Base-by-base conservation (phyloP, 1,140 invertebrate species). In the Bombus affinis region DNA sequence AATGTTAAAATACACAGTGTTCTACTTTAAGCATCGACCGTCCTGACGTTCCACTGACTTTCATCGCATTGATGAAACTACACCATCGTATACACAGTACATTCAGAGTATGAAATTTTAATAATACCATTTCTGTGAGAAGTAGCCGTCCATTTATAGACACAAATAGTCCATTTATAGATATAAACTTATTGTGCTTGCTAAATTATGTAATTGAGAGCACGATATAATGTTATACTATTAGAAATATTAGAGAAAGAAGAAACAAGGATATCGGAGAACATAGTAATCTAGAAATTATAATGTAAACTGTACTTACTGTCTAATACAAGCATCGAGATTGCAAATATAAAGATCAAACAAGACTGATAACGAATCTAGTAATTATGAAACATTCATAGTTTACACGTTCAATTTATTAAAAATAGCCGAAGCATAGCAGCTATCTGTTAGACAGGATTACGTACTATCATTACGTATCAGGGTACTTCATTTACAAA, bases 11-110 rank as follows among this genome's bases (percentile, higher is more conserved):
- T 42, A 66, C 28, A 66, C 62, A 66, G 37, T 32, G 37, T 44
- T 66, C 76, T 78, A 44, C 76, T 78, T 78, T 78, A 78, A 78
- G 59, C 76, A 65, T 78, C 59, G 76, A 66, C 76, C 44, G 57
- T 32, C 13, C 42, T n/a, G 8, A 72, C 28, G 39, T 72, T 72
- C 37, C 28, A 35, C 73, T 57, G 53, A 37, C 74, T 57, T 10
- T 57, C 32, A 35, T 75, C 37, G n/a, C 32, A 28, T n/a, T 59
- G 32, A 75, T 39, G 73, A 75, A 53, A 10, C 35, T 59, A 57
- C 6, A 39, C 42, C 42, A 22, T 9, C 39, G 13, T 44, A 53
- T 28, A 53, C 37, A 39, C 5, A 28, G 68, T 35, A 35, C n/a
- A 68, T 80, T 25, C 12, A 35, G 0, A 80, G 3, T 37, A 80